Base-by-base conservation (phyloP, 1,140 invertebrate species). In the Trichonephila clavata region DNA sequence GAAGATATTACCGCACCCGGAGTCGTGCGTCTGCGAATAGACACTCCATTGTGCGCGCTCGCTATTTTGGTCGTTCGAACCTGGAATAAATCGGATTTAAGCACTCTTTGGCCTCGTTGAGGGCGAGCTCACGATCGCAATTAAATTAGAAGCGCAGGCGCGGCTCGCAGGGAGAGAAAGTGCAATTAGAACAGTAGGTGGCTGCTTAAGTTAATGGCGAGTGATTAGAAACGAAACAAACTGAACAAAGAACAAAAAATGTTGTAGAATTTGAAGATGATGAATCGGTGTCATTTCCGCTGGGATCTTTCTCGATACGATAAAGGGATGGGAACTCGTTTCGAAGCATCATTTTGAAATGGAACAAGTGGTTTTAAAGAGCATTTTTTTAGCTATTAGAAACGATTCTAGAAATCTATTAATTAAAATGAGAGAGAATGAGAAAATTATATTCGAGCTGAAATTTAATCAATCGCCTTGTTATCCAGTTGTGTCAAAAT, bases 41-140 rank as follows among this genome's bases (percentile, higher is more conserved):
- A 77, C 27, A 20, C 71, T 77, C 21, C 71, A 77, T 77, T 77
- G 71, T 77, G 14, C 2, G 24, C 27, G 27, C 27, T 77, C 27
- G 71, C 71, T 77, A 77, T 77, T 77, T 77, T 39, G 6, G 71
- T 32, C 18, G 32, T 39, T 77, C 27, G 32, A 77, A 77, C 32
- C 71, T 27, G 32, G 27, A 32, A 77, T 27, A 77, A 77, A 77
- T 77, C 71, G 71, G 71, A 77, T 77, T 77, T 16, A 32, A 77
- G 24, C 32, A 24, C 18, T 77, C 71, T 77, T 77, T 77, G 71
- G 71, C 71, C 71, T 77, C 71, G 27, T 77, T 77, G 24, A 14
- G 10, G 6, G 27, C 6, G 71, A 7, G 27, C 71, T 32, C 71
- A 77, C 71, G 71, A 77, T 32, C 50, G 27, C 27, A 77, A 77